A percentile compares a stretch with the other conserved stretches of the same genome.
Conservation (phyloP, 2,113 vertebrate genomes). For the Labeo catla region DNA sequence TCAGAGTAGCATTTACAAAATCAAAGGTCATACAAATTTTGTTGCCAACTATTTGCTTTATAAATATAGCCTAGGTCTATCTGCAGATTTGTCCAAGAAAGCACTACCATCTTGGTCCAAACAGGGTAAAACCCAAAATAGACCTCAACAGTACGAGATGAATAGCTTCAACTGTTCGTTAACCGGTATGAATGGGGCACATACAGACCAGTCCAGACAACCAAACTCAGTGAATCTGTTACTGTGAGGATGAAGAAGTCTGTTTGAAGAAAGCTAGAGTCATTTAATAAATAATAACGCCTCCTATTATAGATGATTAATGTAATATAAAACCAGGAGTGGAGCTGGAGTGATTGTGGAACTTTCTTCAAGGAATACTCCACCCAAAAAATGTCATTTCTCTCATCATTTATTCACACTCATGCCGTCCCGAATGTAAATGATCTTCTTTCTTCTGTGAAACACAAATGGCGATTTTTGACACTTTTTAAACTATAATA, state of each 20-base stretch:
- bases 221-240: constrained; percentile 34
- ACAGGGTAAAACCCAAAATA: not conserved
- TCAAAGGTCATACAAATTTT: not conserved
- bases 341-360: not conserved
- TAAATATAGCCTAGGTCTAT: not conserved
- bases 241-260: not conserved
- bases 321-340: too few species aligned
- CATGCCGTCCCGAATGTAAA: not conserved
- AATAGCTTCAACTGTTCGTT: constrained; percentile 50
- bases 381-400: not conserved
- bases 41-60: not conserved
- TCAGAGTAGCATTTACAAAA: not conserved
- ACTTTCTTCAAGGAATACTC: not conserved
- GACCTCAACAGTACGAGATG: constrained; percentile 8
- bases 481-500: too few species aligned
- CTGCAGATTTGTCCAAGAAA: not conserved
- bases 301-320: too few species aligned
- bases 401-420: not conserved
- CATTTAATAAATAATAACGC: too few species aligned
- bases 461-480: not conserved
- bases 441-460: not conserved
- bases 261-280: not conserved
- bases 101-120: not conserved
- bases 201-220: constrained; percentile 34
- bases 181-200: constrained; percentile 45